These are phyloP conservation scores for Artibeus jamaicensis DNA, from an alignment of 2,797 vertebrate species.

Conservation along the genomic window DNA sequence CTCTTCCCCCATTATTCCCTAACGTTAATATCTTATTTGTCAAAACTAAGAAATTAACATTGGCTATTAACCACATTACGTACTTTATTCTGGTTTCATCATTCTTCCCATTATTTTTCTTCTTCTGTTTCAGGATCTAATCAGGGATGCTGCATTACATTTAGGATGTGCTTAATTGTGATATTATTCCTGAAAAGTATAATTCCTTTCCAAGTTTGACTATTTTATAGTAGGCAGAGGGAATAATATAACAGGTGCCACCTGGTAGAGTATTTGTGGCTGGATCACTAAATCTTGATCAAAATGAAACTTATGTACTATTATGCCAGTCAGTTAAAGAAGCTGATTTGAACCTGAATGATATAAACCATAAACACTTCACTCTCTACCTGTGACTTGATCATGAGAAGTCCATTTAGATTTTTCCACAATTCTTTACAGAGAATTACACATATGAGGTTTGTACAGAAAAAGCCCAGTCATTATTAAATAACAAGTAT, in stretches of 20 bases:
- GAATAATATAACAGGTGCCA: background rate
- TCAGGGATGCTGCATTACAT: background rate
- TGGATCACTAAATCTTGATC: conserved; percentile 9
- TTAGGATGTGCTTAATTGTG: background rate
- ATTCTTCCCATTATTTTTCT: background rate
- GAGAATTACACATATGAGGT: background rate
- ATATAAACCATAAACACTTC: background rate
- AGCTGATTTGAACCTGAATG: background rate
- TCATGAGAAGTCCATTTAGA: background rate
- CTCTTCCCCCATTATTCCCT: background rate
- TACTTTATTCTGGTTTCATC: background rate
- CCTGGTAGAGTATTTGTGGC: background rate
- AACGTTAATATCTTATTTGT: background rate
- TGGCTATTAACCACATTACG: background rate
- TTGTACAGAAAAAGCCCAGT: background rate
- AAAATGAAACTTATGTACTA: background rate
- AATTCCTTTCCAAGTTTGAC: background rate
- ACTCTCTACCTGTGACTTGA: background rate
- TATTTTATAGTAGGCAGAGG: background rate
- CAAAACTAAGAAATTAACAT: background rate
- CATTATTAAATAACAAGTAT: background rate
- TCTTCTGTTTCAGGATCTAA: background rate
- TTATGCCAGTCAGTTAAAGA: background rate
- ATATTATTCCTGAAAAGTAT: background rate
- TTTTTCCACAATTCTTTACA: background rate